A percentile compares a stretch with the other conserved stretches of the same genome.
These are phyloP conservation scores for Panagrolaimus sp. DNA, from an alignment of 1,140 invertebrate genomes.

Conservation along the genomic window DNA sequence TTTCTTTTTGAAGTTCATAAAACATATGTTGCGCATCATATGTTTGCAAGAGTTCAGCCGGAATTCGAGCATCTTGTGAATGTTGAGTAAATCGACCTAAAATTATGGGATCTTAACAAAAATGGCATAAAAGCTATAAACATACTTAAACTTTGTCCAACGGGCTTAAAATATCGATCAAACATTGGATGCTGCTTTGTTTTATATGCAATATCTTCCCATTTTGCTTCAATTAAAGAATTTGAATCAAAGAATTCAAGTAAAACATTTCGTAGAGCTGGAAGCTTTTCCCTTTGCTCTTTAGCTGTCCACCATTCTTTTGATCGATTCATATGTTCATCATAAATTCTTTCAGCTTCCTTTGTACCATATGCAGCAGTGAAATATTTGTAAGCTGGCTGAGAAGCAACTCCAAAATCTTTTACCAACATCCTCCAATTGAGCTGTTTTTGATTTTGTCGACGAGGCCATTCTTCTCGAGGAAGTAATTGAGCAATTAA, in stretches of 20 bases:
- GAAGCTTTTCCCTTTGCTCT: slow-evolving; percentile 31
- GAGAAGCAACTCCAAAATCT: slow-evolving; percentile 27
- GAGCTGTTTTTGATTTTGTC: slow-evolving; percentile 22
- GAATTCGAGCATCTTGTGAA: slow-evolving; percentile 33
- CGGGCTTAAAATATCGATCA: slow-evolving; percentile 33
- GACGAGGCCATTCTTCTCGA: slow-evolving; percentile 37
- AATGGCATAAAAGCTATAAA: neutral
- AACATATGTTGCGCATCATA: slow-evolving; percentile 33
- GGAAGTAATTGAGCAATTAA: slow-evolving; percentile 31
- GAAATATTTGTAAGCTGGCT: slow-evolving; percentile 35
- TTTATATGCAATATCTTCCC: slow-evolving; percentile 29
- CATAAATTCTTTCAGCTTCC: slow-evolving; percentile 33
- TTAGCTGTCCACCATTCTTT: slow-evolving; percentile 41
- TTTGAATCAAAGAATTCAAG: slow-evolving; percentile 22
- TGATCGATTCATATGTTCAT: slow-evolving; percentile 37
- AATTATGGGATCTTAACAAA: neutral
- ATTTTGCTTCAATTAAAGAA: slow-evolving; percentile 26
- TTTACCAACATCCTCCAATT: slow-evolving; percentile 27
- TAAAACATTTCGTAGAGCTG: slow-evolving; percentile 26
- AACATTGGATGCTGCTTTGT: slow-evolving; percentile 30
- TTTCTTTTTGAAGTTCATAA: slow-evolving; percentile 24
- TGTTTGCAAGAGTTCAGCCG: slow-evolving; percentile 33
- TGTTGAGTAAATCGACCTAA: slow-evolving; percentile 23
- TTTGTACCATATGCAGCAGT: slow-evolving; percentile 34
- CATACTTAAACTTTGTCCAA: slow-evolving; percentile 35